A percentile compares a stretch with the other conserved stretches of the same genome.
Conservation (phyloP, 2,888 invertebrate species). For the Phania funesta region DNA sequence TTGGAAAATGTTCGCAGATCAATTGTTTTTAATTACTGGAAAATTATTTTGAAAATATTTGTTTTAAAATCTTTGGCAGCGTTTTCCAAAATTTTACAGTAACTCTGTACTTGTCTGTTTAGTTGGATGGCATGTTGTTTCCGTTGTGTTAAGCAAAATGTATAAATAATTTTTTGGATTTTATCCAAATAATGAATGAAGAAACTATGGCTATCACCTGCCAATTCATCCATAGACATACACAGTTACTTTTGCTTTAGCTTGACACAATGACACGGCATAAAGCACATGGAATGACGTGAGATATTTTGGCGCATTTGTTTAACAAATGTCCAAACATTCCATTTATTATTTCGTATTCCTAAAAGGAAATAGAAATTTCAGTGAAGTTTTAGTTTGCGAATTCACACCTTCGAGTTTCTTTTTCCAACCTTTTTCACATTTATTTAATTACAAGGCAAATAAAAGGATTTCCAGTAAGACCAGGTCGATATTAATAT, state of each 20-base stretch:
- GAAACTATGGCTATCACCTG: conserved; percentile 60
- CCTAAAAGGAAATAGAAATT: neutral
- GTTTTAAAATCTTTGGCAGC: conserved; percentile 47
- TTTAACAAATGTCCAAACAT: conserved; percentile 30
- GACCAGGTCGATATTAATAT: too few relatives aligned
- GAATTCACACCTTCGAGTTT: too few relatives aligned
- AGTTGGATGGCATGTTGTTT: conserved; percentile 5
- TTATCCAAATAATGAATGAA: conserved; percentile 47
- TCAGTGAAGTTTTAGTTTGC: neutral
- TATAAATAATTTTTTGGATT: conserved; percentile 48
- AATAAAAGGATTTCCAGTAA: neutral
- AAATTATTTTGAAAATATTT: conserved; percentile 61
- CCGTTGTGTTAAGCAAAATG: neutral
- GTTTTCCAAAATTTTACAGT: conserved; percentile 21
- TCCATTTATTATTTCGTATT: neutral
- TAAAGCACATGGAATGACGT: conserved; percentile 31
- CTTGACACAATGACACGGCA: conserved; percentile 57
- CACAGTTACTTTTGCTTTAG: conserved; percentile 15
- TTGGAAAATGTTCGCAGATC: neutral
- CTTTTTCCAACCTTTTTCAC: neutral
- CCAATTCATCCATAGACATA: conserved; percentile 52
- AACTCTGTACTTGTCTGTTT: neutral
- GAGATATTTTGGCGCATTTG: conserved; percentile 59
- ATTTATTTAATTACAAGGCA: neutral
- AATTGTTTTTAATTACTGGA: conserved; percentile 66